Evolutionary conservation across 1,140 invertebrate species (phyloP).

Genomic region (Pygmarrhopalites habei): DNA sequence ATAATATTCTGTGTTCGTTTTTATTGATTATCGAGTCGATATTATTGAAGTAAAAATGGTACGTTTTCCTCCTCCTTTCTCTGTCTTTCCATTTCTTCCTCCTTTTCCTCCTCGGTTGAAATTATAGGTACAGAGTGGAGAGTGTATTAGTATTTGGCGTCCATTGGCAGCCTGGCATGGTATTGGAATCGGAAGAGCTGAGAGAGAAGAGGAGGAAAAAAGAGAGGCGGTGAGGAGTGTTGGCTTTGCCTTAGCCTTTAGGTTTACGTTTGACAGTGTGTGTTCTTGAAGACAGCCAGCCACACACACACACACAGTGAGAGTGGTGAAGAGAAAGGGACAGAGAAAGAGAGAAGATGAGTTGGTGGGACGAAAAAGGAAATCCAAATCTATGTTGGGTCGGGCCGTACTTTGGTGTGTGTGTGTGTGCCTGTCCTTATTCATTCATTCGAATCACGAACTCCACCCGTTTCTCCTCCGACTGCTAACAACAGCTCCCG

Average conservation of each 20-base stretch:
- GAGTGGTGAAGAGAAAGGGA: background rate
- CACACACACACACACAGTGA: background rate
- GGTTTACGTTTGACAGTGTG: too few species aligned
- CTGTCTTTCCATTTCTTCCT: too few species aligned
- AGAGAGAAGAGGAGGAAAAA: conserved; percentile 2
- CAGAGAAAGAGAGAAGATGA: background rate
- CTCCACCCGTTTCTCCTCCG: conserved; percentile 35
- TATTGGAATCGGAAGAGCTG: background rate
- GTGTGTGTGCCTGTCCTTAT: background rate
- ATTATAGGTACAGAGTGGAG: too few species aligned
- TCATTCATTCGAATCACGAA: conserved; percentile 36
- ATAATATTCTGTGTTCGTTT: too few species aligned
- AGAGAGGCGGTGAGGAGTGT: background rate
- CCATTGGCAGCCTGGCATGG: too few species aligned
- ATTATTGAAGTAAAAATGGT: too few species aligned
- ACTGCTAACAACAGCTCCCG: conserved; percentile 39
- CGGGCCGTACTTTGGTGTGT: background rate
- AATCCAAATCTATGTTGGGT: conserved; percentile 11
- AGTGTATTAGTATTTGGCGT: too few species aligned
- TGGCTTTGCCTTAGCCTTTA: background rate
- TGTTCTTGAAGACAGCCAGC: too few species aligned
- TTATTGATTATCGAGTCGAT: too few species aligned
- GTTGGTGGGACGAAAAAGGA: conserved; percentile 12
- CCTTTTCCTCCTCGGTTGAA: too few species aligned
- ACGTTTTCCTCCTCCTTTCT: too few species aligned